A percentile compares a stretch with the other conserved stretches of the same genome.
These are phyloP conservation scores for Phalacrocorax brasilianus DNA, from an alignment of 2,113 vertebrate genomes.

Conservation along the genomic window DNA sequence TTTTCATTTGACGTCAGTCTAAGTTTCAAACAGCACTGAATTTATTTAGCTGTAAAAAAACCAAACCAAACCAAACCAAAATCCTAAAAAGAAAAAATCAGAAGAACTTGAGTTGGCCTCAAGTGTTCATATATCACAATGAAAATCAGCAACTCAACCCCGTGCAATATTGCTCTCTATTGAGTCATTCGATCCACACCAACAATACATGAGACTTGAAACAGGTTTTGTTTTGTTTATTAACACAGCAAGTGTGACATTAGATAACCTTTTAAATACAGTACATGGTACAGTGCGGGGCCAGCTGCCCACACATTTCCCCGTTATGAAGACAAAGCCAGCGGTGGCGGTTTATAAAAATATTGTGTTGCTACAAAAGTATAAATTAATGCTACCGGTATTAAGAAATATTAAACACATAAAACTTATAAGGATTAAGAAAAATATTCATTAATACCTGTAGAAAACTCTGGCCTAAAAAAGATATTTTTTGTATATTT, in stretches of 20 bases:
- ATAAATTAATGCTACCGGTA: conserved; percentile 99
- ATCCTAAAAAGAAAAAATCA: conserved; percentile 58
- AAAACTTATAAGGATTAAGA: conserved; percentile 88
- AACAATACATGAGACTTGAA: conserved; percentile 68
- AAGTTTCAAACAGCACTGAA: conserved; percentile 75
- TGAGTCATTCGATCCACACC: conserved; percentile 62
- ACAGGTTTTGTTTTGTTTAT: conserved; percentile 77
- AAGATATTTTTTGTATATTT: conserved; percentile 82
- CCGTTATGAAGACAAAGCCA: conserved; percentile 85
- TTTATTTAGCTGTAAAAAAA: conserved; percentile 66
- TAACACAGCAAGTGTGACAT: conserved; percentile 96
- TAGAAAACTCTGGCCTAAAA: conserved; percentile 88
- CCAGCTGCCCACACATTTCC: conserved; percentile 79
- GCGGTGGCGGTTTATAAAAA: conserved; percentile 96
- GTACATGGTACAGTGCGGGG: conserved; percentile 86
- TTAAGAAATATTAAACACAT: conserved; percentile 90
- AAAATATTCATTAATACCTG: conserved; percentile 89
- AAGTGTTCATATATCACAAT: conserved; percentile 65
- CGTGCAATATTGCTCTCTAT: conserved; percentile 71
- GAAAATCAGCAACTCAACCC: conserved; percentile 74
- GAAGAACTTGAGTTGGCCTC: conserved; percentile 72
- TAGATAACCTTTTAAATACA: conserved; percentile 89
- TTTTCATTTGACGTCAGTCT: conserved; percentile 73
- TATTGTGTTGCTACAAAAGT: conserved; percentile 99
- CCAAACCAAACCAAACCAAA: conserved; percentile 29